These are phyloP conservation scores for Ectropis crepuscularia DNA, from an alignment of 2,888 invertebrate species.

Conservation along the genomic window DNA sequence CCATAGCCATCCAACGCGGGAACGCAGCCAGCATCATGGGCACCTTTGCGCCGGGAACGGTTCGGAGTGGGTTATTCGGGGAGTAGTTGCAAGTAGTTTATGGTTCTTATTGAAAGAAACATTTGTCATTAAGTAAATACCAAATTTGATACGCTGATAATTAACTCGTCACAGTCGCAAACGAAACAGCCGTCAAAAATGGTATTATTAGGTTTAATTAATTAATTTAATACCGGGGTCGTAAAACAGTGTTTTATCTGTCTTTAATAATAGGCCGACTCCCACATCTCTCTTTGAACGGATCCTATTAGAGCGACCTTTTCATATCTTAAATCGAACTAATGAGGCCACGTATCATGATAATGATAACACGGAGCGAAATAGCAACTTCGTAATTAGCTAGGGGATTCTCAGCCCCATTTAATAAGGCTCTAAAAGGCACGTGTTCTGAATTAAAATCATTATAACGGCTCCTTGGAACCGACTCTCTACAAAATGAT, in stretches of 20 bases:
- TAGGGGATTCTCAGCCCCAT: slow-evolving; percentile 28
- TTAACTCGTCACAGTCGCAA: too few species aligned
- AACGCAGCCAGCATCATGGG: too few species aligned
- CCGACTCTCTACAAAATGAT: slow-evolving; percentile 37
- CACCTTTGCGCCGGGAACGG: too few species aligned
- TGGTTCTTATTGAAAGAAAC: too few species aligned
- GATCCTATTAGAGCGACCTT: slow-evolving; percentile 18
- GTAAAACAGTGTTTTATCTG: not conserved
- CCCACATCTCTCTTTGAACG: slow-evolving; percentile 5
- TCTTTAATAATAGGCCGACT: not conserved
- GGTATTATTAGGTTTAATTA: too few species aligned
- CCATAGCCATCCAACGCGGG: too few species aligned
- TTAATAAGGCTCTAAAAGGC: slow-evolving; percentile 39
- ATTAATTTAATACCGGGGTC: not conserved
- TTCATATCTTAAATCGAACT: slow-evolving; percentile 31
- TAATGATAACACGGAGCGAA: slow-evolving; percentile 28
- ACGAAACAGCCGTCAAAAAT: too few species aligned
- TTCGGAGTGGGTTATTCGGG: too few species aligned
- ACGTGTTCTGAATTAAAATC: slow-evolving; percentile 43
- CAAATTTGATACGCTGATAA: too few species aligned
- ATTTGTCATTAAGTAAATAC: too few species aligned
- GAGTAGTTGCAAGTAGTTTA: too few species aligned
- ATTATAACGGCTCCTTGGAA: slow-evolving; percentile 41
- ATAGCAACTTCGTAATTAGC: slow-evolving; percentile 35
- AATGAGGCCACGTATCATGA: slow-evolving; percentile 29